Evolutionary conservation across 2,113 vertebrate species (phyloP).

Genomic region (Saimiri boliviensis): DNA sequence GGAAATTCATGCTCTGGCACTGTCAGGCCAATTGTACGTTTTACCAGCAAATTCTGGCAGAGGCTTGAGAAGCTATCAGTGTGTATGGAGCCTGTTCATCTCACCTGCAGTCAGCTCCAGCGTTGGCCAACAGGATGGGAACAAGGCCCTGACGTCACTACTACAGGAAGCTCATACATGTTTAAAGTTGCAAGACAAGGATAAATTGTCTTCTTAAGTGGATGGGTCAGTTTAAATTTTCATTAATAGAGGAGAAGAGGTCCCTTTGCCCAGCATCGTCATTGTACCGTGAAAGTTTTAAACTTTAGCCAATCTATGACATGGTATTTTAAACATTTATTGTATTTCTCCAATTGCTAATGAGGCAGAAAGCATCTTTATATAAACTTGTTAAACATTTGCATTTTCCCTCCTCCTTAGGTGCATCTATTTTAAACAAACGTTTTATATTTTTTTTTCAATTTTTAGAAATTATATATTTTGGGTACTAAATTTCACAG

Average conservation of each 20-base stretch:
- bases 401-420: neutral
- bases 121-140: fast-evolving
- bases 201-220: neutral
- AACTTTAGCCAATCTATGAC: neutral
- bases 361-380: neutral
- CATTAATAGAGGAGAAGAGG: neutral
- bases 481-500: neutral
- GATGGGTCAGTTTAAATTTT: neutral
- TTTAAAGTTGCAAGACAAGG: neutral
- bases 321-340: neutral
- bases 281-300: neutral
- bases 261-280: neutral
- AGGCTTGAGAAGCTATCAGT: neutral
- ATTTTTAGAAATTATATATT: conserved; percentile 5
- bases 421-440: neutral
- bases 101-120: neutral
- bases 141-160: neutral
- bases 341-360: neutral
- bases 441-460: neutral
- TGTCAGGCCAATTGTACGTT: no score
- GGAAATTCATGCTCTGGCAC: neutral
- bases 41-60: neutral
- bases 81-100: neutral
- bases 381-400: neutral
- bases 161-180: fast-evolving